Conservation (phyloP, 2,888 invertebrate genomes). For the Drepana falcataria region DNA sequence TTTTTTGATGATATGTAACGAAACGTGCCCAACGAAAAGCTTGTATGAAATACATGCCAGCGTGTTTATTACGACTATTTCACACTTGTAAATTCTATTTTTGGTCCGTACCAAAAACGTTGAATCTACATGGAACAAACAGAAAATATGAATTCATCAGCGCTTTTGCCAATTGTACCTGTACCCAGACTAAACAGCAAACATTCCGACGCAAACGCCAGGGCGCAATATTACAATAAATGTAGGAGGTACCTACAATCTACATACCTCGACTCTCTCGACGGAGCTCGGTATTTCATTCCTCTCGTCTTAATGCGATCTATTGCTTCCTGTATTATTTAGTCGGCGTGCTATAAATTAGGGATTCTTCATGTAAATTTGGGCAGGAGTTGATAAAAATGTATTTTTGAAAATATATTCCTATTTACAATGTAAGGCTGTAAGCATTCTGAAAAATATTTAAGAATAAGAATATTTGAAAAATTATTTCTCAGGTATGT, state of each 20-base stretch:
- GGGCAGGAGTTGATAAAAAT: background rate
- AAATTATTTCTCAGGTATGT: no score
- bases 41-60: background rate
- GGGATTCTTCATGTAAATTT: constrained; percentile 9
- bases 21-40: no score
- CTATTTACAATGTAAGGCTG: background rate
- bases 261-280: constrained; percentile 19
- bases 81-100: background rate
- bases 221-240: constrained; percentile 21
- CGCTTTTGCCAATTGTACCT: constrained; percentile 19
- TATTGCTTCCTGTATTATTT: constrained; percentile 29
- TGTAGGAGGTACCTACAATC: constrained; percentile 12
- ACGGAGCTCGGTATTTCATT: constrained; percentile 22
- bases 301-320: constrained; percentile 29
- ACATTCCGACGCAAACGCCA: constrained; percentile 24
- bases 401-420: background rate
- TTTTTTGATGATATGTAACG: no score
- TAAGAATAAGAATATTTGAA: no score
- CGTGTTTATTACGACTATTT: background rate
- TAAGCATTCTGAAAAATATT: no score
- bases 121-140: no score
- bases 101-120: no score
- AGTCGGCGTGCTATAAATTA: constrained; percentile 20
- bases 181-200: constrained; percentile 23
- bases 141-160: constrained; percentile 11